Conservation (phyloP, 92 coral and sea anemone species). For the Porites rus region DNA sequence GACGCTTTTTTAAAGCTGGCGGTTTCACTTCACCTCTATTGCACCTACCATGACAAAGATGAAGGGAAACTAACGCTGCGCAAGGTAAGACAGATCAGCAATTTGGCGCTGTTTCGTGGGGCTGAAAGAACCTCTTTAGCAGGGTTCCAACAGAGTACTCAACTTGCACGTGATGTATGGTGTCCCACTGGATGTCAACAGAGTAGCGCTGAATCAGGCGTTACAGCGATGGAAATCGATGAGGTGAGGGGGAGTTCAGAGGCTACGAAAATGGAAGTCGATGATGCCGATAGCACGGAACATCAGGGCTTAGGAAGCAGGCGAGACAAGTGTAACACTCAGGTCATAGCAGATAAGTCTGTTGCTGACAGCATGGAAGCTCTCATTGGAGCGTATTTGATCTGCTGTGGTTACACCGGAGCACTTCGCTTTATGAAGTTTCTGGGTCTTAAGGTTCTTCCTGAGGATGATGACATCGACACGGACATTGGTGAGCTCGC, state of each 20-base stretch:
- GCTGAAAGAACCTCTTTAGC: constrained; percentile 74
- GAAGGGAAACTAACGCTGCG: constrained; percentile 94
- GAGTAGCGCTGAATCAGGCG: neutral
- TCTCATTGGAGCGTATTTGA: constrained; percentile 90
- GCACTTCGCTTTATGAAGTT: constrained; percentile 85
- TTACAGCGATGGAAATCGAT: constrained; percentile 3
- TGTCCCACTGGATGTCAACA: constrained; percentile 65
- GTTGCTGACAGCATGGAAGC: constrained; percentile 98
- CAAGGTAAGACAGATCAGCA: constrained; percentile 82
- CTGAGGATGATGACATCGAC: constrained; percentile 17
- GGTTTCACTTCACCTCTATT: constrained; percentile 82
- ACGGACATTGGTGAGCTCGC: neutral
- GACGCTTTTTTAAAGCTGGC: constrained; percentile 98
- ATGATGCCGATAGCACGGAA: neutral
- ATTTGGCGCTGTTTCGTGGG: constrained; percentile 75
- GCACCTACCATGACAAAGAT: constrained; percentile 76
- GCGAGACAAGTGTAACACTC: constrained; percentile 48
- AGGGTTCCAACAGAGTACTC: constrained; percentile 70
- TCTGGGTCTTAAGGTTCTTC: constrained; percentile 83
- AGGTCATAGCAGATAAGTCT: constrained; percentile 88
- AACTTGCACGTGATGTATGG: constrained; percentile 82
- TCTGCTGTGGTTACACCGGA: constrained; percentile 88
- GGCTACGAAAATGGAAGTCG: constrained; percentile 28
- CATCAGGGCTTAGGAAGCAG: neutral
- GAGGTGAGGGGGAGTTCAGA: neutral